A percentile compares a stretch with the other conserved stretches of the same genome.
Evolutionary conservation across 2,797 vertebrate genomes (phyloP).

Genomic region (Manis crassicaudata): DNA sequence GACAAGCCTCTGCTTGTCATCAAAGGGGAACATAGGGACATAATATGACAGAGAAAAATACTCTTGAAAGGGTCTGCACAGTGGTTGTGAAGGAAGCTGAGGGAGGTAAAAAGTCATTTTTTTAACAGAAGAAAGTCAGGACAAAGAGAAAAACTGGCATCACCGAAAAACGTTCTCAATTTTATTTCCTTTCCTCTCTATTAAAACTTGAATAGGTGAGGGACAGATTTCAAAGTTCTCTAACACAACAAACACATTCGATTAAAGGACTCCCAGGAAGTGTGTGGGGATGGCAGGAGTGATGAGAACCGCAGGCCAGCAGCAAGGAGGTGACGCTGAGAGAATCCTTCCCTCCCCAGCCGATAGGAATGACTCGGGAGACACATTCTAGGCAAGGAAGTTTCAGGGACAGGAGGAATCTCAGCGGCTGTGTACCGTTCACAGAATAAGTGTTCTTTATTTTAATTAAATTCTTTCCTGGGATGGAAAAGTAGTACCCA

Average conservation of each 20-base stretch:
- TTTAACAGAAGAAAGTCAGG: background rate
- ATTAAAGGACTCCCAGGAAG: background rate
- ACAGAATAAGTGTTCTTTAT: background rate
- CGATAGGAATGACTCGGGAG: background rate
- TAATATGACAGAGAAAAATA: background rate
- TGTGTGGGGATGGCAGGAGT: background rate
- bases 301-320: background rate
- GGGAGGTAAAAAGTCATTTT: background rate
- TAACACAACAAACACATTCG: background rate
- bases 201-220: background rate
- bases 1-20: constrained; percentile 46
- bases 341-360: background rate
- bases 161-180: background rate
- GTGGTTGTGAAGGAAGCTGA: background rate
- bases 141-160: background rate
- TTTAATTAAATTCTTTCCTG: background rate
- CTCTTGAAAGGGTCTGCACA: background rate
- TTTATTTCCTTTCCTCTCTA: background rate
- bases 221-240: background rate
- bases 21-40: background rate
- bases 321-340: background rate
- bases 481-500: background rate
- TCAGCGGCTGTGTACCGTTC: background rate
- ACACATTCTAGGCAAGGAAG: background rate
- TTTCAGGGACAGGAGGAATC: background rate